A percentile compares a stretch with the other conserved stretches of the same genome.
phyloP scores from a whole-genome alignment of 1,140 invertebrate genomes.

The Eurosta solidaginis region DNA sequence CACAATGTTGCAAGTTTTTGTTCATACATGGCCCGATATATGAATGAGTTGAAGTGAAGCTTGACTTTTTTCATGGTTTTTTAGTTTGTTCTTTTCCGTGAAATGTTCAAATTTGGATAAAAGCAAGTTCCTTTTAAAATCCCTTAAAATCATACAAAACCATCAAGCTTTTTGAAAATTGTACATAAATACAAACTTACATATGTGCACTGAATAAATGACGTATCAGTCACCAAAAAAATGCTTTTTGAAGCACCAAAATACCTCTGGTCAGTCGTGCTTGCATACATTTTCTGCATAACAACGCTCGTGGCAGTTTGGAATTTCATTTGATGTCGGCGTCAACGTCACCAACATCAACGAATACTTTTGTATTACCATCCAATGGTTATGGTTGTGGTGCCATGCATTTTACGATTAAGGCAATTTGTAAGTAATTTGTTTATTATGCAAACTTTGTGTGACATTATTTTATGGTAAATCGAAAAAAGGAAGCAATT shows the following conservation, averaged over 20 bases:
- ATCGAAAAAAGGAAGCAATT: neutral
- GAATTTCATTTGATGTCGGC: conserved; percentile 23
- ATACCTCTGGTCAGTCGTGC: neutral
- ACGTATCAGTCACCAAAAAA: neutral
- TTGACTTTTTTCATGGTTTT: neutral
- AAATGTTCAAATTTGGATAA: neutral
- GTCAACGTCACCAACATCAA: conserved; percentile 14
- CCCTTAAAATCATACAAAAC: neutral
- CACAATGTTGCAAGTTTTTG: neutral
- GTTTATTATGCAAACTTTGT: conserved; percentile 21
- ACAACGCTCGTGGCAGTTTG: conserved; percentile 13
- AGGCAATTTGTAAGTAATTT: conserved; percentile 33
- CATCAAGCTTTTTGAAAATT: neutral
- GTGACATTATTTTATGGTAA: conserved; percentile 24
- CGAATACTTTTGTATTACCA: neutral
- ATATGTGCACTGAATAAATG: neutral
- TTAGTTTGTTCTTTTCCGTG: neutral
- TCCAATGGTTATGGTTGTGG: neutral
- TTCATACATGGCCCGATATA: neutral
- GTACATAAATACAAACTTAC: neutral
- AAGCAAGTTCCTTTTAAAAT: neutral
- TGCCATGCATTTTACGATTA: neutral
- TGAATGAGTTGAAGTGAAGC: neutral
- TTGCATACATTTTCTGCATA: conserved; percentile 13
- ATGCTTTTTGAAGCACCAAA: neutral